A percentile compares a stretch with the other conserved stretches of the same genome.
These are phyloP conservation scores for Dendrocincla fuliginosa DNA, from an alignment of 2,797 vertebrate genomes.

Conservation along the genomic window DNA sequence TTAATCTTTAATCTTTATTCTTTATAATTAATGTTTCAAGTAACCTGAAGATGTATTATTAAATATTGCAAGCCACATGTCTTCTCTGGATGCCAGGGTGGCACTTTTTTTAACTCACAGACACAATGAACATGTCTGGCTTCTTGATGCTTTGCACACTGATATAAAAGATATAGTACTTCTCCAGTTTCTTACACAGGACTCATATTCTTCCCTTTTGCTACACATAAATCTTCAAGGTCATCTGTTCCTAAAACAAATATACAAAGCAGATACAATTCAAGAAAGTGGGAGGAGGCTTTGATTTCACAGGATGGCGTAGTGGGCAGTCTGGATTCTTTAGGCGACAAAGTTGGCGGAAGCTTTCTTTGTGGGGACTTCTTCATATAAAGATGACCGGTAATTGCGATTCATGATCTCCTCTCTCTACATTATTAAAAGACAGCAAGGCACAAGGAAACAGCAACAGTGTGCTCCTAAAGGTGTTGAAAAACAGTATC, in stretches of 20 bases:
- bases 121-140: neutral
- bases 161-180: neutral
- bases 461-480: neutral
- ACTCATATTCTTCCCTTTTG: constrained; percentile 14
- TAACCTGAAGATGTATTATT: neutral
- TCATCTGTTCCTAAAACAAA: constrained; percentile 30
- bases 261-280: constrained; percentile 26
- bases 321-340: constrained; percentile 57
- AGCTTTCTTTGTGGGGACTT: neutral
- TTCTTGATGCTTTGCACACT: neutral
- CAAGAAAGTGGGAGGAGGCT: constrained; percentile 61
- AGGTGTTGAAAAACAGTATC: neutral
- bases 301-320: constrained; percentile 57
- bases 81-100: neutral
- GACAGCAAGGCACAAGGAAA: neutral
- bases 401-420: neutral
- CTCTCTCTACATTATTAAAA: neutral
- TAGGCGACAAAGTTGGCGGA: neutral
- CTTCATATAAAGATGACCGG: neutral
- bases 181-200: constrained; percentile 32
- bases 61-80: neutral
- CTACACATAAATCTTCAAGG: constrained; percentile 18
- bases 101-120: neutral
- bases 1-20: neutral
- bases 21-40: neutral